Conservation (phyloP, 2,888 invertebrate genomes). For the Liodrosophila aerea region DNA sequence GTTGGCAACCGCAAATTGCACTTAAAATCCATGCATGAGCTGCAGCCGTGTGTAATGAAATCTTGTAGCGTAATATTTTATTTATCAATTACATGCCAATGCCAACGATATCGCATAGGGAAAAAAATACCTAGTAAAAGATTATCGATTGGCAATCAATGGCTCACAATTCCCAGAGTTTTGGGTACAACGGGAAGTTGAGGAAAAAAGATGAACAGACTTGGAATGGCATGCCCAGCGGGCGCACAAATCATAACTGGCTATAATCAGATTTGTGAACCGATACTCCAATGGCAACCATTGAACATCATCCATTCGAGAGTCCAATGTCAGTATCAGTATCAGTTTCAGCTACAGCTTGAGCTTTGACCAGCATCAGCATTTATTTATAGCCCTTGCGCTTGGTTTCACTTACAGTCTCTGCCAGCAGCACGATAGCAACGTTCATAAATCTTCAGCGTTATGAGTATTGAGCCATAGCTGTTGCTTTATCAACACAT, state of each 20-base stretch:
- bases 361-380: conserved; percentile 26
- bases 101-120: neutral
- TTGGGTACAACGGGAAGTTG: neutral
- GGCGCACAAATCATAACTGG: conserved; percentile 49
- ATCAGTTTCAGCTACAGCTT: neutral
- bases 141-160: conserved; percentile 25
- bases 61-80: conserved; percentile 51
- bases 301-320: neutral
- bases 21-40: conserved; percentile 48
- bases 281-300: conserved; percentile 41
- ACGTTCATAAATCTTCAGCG: conserved; percentile 57
- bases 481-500: conserved; percentile 60
- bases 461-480: conserved; percentile 61
- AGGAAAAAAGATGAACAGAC: conserved; percentile 11
- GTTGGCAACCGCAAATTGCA: conserved; percentile 64
- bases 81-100: conserved; percentile 57
- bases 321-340: too few relatives aligned
- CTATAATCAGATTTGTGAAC: conserved; percentile 66
- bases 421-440: conserved; percentile 46
- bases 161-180: conserved; percentile 8
- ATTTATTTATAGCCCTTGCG: conserved; percentile 63
- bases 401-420: conserved; percentile 38
- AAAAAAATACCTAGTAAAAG: conserved; percentile 6
- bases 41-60: conserved; percentile 23
- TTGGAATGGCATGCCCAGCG: conserved; percentile 10